Evolutionary conservation across 2,797 vertebrate species (phyloP).

Genomic region (Danio choprae): DNA sequence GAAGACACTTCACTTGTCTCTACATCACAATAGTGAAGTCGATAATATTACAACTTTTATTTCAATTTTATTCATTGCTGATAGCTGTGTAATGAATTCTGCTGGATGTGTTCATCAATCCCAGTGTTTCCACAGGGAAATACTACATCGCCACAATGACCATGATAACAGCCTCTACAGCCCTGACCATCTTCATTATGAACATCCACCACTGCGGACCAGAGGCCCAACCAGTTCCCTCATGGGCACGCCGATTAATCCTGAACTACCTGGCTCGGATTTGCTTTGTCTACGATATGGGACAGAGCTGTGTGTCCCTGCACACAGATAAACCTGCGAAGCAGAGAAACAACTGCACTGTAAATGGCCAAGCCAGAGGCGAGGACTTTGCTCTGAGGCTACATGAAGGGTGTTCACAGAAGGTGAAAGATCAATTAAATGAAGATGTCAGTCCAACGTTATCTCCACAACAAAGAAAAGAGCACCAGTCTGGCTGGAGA

Average conservation of each 20-base stretch:
- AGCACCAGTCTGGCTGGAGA: fast-evolving
- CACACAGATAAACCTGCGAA: constrained; percentile 43
- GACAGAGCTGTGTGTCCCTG: constrained; percentile 75
- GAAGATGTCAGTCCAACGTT: constrained; percentile 58
- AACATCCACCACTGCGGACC: constrained; percentile 90
- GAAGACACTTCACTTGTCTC: too few species aligned
- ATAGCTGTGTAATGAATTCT: constrained; percentile 10
- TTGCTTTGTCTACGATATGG: constrained; percentile 84
- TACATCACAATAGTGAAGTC: too few species aligned
- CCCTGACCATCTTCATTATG: constrained; percentile 93
- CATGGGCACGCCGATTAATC: constrained; percentile 83
- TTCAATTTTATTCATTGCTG: neutral
- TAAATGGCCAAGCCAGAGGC: constrained; percentile 58
- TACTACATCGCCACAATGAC: constrained; percentile 96
- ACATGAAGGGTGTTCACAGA: neutral
- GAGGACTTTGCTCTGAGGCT: constrained; percentile 33
- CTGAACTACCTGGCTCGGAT: constrained; percentile 83
- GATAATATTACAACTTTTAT: too few species aligned
- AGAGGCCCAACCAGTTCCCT: constrained; percentile 82
- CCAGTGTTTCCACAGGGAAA: constrained; percentile 78
- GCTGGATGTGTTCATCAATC: neutral
- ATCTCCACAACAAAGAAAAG: constrained; percentile 2
- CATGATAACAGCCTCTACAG: constrained; percentile 91
- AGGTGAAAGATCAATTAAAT: constrained; percentile 50
- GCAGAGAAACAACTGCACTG: constrained; percentile 54